Conservation (phyloP, 1,140 invertebrate species). For the Diploscapter pachys region DNA sequence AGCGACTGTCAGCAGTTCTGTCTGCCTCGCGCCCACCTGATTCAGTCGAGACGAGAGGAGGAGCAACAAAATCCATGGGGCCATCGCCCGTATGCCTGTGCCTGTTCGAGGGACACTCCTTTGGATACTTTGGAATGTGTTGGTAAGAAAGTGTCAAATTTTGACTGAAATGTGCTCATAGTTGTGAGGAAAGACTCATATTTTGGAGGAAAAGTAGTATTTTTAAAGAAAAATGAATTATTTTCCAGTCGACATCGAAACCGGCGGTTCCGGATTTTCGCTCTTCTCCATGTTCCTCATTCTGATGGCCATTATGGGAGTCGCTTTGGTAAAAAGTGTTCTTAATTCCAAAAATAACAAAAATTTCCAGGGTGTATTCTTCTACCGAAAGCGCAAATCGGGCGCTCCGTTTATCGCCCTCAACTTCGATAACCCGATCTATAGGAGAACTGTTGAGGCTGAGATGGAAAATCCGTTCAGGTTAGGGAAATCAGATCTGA, state of each 20-base stretch:
- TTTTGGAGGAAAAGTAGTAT: too few species aligned
- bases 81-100: constrained; percentile 18
- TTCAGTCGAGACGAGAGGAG: constrained; percentile 2
- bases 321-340: constrained; percentile 4
- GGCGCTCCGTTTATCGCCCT: constrained; percentile 77
- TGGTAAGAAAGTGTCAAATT: not conserved
- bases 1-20: constrained; percentile 79
- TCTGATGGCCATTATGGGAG: constrained; percentile 33
- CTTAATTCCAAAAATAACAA: not conserved
- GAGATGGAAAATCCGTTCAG: constrained; percentile 31
- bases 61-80: constrained; percentile 1
- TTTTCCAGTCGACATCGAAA: constrained; percentile 12
- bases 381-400: constrained; percentile 71
- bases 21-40: constrained; percentile 63
- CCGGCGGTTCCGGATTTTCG: constrained; percentile 24
- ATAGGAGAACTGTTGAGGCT: constrained; percentile 82
- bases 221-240: too few species aligned
- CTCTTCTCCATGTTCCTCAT: constrained; percentile 37
- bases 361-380: constrained; percentile 72
- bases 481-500: not conserved
- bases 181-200: too few species aligned
- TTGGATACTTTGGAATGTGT: constrained; percentile 18
- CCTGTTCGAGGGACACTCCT: constrained; percentile 11
- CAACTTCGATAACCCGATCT: constrained; percentile 98
- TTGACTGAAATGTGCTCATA: too few species aligned